Percentiles rank a stretch among this genome's conserved stretches.
Evolutionary conservation across 2,797 vertebrate genomes (phyloP).

Genomic region (Pseudopleuronectes americanus): DNA sequence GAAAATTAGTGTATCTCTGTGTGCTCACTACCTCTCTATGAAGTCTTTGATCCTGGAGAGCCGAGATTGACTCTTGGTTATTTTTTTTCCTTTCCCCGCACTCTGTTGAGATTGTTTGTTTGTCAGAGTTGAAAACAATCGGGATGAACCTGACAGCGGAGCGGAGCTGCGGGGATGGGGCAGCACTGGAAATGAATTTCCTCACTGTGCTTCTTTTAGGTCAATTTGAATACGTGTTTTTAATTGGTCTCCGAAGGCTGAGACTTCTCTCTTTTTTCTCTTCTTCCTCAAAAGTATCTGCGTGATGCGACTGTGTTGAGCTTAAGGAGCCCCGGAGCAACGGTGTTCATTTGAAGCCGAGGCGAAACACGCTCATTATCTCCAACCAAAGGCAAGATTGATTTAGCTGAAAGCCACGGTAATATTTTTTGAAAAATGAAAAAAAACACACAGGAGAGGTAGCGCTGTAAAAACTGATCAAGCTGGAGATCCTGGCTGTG

Average conservation of each 20-base stretch:
- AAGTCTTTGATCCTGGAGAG: slow-evolving; percentile 56
- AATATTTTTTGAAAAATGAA: slow-evolving; percentile 29
- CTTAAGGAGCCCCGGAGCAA: slow-evolving; percentile 60
- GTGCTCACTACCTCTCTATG: slow-evolving; percentile 32
- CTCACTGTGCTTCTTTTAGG: slow-evolving; percentile 57
- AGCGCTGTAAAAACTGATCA: slow-evolving; percentile 57
- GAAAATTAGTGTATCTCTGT: slow-evolving; percentile 52
- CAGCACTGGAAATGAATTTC: slow-evolving; percentile 44
- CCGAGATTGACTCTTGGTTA: slow-evolving; percentile 14
- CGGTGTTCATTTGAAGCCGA: slow-evolving; percentile 73
- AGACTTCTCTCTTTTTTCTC: slow-evolving; percentile 39
- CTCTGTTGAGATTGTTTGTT: slow-evolving; percentile 58
- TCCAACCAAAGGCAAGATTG: slow-evolving; percentile 74
- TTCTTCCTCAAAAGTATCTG: slow-evolving; percentile 69
- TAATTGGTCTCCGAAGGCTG: slow-evolving; percentile 81
- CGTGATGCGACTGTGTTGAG: slow-evolving; percentile 64
- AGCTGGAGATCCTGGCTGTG: slow-evolving; percentile 28
- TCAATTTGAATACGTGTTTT: slow-evolving; percentile 79
- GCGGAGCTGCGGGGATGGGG: slow-evolving; percentile 33
- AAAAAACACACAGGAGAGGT: slow-evolving; percentile 17
- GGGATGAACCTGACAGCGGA: slow-evolving; percentile 20
- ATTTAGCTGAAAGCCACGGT: slow-evolving; percentile 70
- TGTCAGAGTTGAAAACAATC: slow-evolving; percentile 54
- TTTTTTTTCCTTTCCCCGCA: slow-evolving; percentile 9
- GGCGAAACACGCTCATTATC: slow-evolving; percentile 77